A percentile compares a stretch with the other conserved stretches of the same genome.
Conservation (phyloP, 2,888 invertebrate genomes). For the Clanis bilineata region DNA sequence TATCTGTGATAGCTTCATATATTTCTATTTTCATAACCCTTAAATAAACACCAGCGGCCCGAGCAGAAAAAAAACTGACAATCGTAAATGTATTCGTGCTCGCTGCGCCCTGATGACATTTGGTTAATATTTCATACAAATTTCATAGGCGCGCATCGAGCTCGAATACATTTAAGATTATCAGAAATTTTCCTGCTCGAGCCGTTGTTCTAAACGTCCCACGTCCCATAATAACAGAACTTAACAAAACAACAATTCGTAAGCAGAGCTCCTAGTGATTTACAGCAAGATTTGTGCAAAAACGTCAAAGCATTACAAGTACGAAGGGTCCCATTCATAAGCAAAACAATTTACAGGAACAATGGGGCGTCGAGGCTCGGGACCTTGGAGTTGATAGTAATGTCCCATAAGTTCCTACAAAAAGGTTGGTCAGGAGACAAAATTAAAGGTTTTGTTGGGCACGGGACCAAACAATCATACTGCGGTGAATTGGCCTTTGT, state of each 20-base stretch:
- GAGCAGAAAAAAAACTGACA: too few species aligned
- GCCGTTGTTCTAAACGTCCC: too few species aligned
- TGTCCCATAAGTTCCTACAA: constrained; percentile 16
- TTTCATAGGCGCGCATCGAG: too few species aligned
- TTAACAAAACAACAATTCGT: not conserved
- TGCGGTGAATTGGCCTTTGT: not conserved
- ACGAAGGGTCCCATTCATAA: not conserved
- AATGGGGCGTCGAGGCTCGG: not conserved
- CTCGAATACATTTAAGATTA: too few species aligned
- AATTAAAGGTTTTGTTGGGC: constrained; percentile 1
- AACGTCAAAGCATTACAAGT: not conserved
- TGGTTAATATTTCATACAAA: too few species aligned
- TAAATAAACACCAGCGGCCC: too few species aligned
- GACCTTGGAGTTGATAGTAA: not conserved
- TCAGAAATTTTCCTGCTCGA: too few species aligned
- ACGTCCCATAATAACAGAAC: not conserved
- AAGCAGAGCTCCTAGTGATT: not conserved
- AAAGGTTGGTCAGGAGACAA: constrained; percentile 16
- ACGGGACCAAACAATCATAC: not conserved
- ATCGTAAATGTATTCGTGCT: too few species aligned
- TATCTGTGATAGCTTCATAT: too few species aligned
- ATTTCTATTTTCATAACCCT: too few species aligned
- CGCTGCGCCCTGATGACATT: too few species aligned
- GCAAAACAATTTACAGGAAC: constrained; percentile 3
- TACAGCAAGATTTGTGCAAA: constrained; percentile 1